phyloP scores from a whole-genome alignment of 2,888 invertebrate species.

The Cremastinae sp. region DNA sequence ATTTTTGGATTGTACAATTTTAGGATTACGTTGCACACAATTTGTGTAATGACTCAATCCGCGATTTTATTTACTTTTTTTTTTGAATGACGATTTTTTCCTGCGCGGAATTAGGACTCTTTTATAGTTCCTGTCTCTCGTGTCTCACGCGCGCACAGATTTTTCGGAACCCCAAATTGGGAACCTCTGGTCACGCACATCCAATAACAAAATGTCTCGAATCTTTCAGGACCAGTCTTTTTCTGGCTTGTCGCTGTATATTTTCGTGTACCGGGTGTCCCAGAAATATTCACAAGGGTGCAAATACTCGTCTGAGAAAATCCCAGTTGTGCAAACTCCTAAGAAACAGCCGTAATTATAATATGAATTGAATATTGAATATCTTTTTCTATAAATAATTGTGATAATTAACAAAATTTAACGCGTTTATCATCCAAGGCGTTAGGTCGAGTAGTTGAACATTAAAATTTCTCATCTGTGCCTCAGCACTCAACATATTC shows the following conservation, averaged over 20 bases:
- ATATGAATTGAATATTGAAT: too few relatives aligned
- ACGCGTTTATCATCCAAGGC: too few relatives aligned
- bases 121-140: constrained; percentile 13
- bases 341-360: too few relatives aligned
- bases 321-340: too few relatives aligned
- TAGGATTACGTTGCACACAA: too few relatives aligned
- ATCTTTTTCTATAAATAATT: too few relatives aligned
- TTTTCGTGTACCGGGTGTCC: constrained; percentile 1
- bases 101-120: constrained; percentile 1
- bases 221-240: constrained; percentile 71
- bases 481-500: too few relatives aligned
- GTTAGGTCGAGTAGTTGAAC: too few relatives aligned
- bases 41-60: neutral
- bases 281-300: neutral
- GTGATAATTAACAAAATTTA: too few relatives aligned
- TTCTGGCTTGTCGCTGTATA: constrained; percentile 59
- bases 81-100: constrained; percentile 18
- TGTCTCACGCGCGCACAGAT: constrained; percentile 8
- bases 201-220: constrained; percentile 72
- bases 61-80: constrained; percentile 12
- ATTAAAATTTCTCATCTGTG: too few relatives aligned
- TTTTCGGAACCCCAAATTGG: constrained; percentile 65
- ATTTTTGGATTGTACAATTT: too few relatives aligned
- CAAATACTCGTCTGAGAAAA: too few relatives aligned
- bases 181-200: constrained; percentile 72